Percentiles rank a stretch among this genome's conserved stretches.
Evolutionary conservation across 2,888 invertebrate genomes (phyloP).

Genomic region (Amphipoea oculea): DNA sequence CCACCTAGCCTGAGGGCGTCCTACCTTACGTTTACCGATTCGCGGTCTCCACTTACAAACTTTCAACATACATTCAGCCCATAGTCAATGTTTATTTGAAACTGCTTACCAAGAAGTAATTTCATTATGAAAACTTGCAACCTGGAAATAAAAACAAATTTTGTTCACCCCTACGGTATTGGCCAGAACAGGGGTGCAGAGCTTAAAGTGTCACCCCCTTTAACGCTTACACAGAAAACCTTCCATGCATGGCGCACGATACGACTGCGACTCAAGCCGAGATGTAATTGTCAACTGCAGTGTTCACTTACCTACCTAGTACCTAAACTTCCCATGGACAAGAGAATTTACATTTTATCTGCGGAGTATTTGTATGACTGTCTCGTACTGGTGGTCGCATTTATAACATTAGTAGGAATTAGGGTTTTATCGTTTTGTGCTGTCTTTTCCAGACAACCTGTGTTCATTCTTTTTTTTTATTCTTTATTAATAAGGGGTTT

Average conservation of each 20-base stretch:
- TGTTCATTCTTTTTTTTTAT: background rate
- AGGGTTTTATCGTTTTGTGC: background rate
- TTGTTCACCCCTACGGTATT: slow-evolving; percentile 26
- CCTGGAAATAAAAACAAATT: background rate
- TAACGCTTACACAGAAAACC: slow-evolving; percentile 32
- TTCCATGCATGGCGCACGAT: slow-evolving; percentile 41
- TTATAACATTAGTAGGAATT: background rate
- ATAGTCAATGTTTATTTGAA: background rate
- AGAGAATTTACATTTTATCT: slow-evolving; percentile 1
- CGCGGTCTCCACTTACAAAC: background rate
- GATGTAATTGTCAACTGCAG: slow-evolving; percentile 34
- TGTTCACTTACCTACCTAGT: slow-evolving; percentile 6
- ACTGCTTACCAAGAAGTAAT: background rate
- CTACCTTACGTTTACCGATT: background rate
- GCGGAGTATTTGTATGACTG: background rate
- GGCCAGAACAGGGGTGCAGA: slow-evolving; percentile 15
- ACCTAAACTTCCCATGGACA: slow-evolving; percentile 10
- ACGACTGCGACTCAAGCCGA: slow-evolving; percentile 30
- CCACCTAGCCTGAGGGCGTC: no score
- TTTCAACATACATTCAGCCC: background rate
- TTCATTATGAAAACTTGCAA: background rate
- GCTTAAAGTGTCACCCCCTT: slow-evolving; percentile 24
- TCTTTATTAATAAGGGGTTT: no score
- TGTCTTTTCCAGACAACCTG: background rate
- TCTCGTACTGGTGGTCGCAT: background rate